Evolutionary conservation across 2,113 vertebrate species (phyloP), one percentile per base, ranked within the genome.

Genomic region (Platichthys stellatus): DNA sequence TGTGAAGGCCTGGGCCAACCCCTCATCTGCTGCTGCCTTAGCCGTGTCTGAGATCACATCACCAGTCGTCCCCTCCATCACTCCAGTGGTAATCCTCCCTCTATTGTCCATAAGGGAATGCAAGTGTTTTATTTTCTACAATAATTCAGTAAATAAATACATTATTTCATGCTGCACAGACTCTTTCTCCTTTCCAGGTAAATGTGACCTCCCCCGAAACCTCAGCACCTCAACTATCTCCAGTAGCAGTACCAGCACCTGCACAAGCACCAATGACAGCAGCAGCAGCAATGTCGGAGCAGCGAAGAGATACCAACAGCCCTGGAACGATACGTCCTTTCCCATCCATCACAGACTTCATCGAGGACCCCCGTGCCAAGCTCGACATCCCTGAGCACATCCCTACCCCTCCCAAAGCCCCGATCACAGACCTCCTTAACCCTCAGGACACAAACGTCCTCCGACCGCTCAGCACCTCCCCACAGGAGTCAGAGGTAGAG

Each of bases 271-370:
- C 76, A 26, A 58, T 40, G 18, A 20, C 7, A 12, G 65, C 70
- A 38, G 47, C 77, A 43, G 69, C 77, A 28, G 56, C 76, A 17
- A 45, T 60, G 61, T 66, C 79, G 54, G 92, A 92, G 69, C 89
- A 80, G 58, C 78, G 23, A 74, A 86, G 86, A 89, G 93, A 93
- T 74, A 76, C 86, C 0, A 81, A 92, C 69, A 94, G 89, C 84
- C 89, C 91, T 2, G 88, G 73, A 28, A 72, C 81, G 0, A 92
- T 87, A 10, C 91, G 92, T 35, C 89, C 93, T 17, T 87, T 92
- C 58, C 87, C 92, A 4, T 93, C 90, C 18, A 87, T 95, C 73
- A 86, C 90, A 12, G 94, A 95, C 53, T 95, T 94, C 74, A 89
- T 95, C 35, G 93, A 94, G 47, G 92, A 94, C 70, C 80, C 90